Evolutionary conservation across 2,113 vertebrate species (phyloP), one percentile per base, ranked within the genome.

Genomic region (Cyanocitta stelleri): DNA sequence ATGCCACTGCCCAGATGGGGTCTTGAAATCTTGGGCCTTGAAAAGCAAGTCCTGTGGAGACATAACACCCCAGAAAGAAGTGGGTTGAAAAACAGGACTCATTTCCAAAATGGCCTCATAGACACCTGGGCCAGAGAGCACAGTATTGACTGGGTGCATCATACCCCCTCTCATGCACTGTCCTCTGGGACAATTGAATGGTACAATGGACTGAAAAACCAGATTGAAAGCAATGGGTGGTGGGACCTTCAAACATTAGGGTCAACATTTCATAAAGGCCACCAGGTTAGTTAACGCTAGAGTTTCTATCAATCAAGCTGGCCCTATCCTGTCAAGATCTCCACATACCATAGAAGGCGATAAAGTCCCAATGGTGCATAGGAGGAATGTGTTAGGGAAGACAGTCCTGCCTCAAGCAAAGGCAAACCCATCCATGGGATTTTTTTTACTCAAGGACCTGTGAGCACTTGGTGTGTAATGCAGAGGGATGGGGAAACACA

Each of bases 401-500:
- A 30, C 15, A 23, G 11, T 59, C 29, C 22, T 59, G 10, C 43
- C 22, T 79, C 39, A 79, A 37, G 49, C 16, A 35, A 55, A 44
- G 33, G 24, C 32, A 64, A 44, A 33, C 8, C 30, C 22, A 41
- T 27, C 18, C 6, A 5, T 56, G n/a, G 41, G 51, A 39, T 20
- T 23, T 14, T 39, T 80, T 39, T 24, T 56, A 17, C 39, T 49
- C 29, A 48, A 49, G 54, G 29, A 29, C 44, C 11, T 29, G 44
- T 6, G 16, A n/a, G 24, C 44, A 23, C 23, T 29, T 59, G 35
- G 30, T 59, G 43, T 16, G 11, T 59, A 49, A 69, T 41, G 66
- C 30, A 69, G 30, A 41, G 2, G 35, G 11, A 19, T 0, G 0
- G 35, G 43, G 30, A 59, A 49, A 15, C 18, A 21, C 11, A 17